Percentiles rank a stretch among this genome's conserved stretches.
phyloP scores from a whole-genome alignment of 2,113 vertebrate genomes.

The Callaeas wilsoni region DNA sequence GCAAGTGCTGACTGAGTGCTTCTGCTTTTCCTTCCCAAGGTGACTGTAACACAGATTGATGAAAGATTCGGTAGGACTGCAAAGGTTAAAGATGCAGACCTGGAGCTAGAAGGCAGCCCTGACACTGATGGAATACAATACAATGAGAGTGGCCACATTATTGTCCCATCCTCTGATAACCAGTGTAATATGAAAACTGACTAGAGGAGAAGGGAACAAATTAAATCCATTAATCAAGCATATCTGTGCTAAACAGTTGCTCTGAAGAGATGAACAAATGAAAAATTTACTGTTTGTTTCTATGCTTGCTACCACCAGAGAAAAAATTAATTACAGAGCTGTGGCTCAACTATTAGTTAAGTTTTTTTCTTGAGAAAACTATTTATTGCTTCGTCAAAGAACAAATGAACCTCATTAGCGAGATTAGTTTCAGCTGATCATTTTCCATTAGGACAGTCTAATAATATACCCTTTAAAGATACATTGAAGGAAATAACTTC shows the following conservation, averaged over 20 bases:
- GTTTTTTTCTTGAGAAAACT: constrained; percentile 70
- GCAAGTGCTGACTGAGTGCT: constrained; percentile 79
- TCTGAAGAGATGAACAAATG: constrained; percentile 75
- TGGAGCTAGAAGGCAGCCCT: constrained; percentile 62
- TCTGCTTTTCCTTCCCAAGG: constrained; percentile 76
- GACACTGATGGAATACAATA: constrained; percentile 77
- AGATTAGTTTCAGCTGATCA: constrained; percentile 76
- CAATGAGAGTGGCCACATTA: constrained; percentile 63
- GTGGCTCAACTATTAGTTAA: constrained; percentile 69
- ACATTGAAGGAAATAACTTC: constrained; percentile 52
- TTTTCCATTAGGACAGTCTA: constrained; percentile 66
- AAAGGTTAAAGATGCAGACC: constrained; percentile 82
- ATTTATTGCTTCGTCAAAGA: constrained; percentile 76
- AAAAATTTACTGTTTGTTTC: constrained; percentile 80
- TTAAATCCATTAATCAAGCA: constrained; percentile 87
- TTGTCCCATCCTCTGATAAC: constrained; percentile 75
- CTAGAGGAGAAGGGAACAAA: constrained; percentile 78
- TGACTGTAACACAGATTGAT: constrained; percentile 81
- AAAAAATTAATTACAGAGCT: constrained; percentile 77
- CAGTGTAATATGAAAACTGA: constrained; percentile 80
- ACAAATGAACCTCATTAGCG: constrained; percentile 78
- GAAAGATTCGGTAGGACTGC: constrained; percentile 68
- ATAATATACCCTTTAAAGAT: constrained; percentile 58
- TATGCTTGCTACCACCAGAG: constrained; percentile 43
- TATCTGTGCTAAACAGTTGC: constrained; percentile 79